A percentile compares a stretch with the other conserved stretches of the same genome.
phyloP scores from a whole-genome alignment of 2,888 invertebrate genomes.

The Nipponacmea schrenckii region DNA sequence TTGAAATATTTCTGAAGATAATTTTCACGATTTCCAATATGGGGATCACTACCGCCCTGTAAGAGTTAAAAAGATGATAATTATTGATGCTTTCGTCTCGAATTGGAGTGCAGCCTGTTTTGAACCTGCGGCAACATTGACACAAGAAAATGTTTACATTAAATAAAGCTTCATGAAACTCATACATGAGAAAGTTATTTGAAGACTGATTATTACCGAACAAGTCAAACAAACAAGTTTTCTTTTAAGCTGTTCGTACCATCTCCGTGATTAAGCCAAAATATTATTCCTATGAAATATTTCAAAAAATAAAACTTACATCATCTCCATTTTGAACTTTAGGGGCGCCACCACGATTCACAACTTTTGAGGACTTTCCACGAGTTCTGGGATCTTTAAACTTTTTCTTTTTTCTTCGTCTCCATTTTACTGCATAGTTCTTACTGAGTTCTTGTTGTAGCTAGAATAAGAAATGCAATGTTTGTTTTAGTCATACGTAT shows the following conservation, averaged over 20 bases:
- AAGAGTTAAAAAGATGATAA: background rate
- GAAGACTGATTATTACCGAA: too few relatives aligned
- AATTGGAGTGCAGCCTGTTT: too few relatives aligned
- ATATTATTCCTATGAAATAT: too few relatives aligned
- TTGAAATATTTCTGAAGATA: background rate
- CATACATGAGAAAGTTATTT: too few relatives aligned
- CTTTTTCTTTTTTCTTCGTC: background rate
- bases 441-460: background rate
- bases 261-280: too few relatives aligned
- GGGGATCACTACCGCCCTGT: background rate
- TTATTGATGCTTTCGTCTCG: too few relatives aligned
- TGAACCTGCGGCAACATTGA: too few relatives aligned
- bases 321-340: background rate
- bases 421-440: background rate
- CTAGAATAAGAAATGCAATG: background rate
- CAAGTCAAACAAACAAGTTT: too few relatives aligned
- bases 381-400: background rate
- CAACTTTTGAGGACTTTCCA: background rate
- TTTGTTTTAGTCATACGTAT: background rate
- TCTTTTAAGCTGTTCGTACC: too few relatives aligned
- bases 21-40: background rate
- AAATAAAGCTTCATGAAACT: too few relatives aligned
- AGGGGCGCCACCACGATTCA: background rate
- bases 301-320: background rate
- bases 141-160: too few relatives aligned